Percentiles rank a stretch among this genome's conserved stretches.
These are phyloP conservation scores for Heliconius melpomene DNA, from an alignment of 1,140 invertebrate genomes.

Conservation along the genomic window DNA sequence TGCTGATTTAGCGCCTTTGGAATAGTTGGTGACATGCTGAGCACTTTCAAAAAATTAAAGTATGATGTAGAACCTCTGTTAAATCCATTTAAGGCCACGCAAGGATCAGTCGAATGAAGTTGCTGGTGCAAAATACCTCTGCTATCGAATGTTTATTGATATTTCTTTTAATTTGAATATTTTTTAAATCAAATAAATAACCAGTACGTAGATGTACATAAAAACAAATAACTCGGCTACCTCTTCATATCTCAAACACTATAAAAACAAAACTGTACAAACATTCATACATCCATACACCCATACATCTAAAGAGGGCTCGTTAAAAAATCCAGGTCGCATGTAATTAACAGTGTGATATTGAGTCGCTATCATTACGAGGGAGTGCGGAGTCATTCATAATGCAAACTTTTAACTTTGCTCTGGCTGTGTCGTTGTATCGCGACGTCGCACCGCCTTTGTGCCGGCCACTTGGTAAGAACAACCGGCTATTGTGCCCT, in stretches of 20 bases:
- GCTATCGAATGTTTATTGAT: no score
- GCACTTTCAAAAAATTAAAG: no score
- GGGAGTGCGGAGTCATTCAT: slow-evolving; percentile 19
- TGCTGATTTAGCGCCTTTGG: no score
- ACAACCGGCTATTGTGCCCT: slow-evolving; percentile 33
- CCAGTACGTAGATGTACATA: no score
- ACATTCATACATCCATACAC: neutral
- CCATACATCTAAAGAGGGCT: slow-evolving; percentile 19
- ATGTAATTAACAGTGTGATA: slow-evolving; percentile 31
- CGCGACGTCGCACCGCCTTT: slow-evolving; percentile 29
- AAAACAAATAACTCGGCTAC: no score
- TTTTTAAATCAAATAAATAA: no score
- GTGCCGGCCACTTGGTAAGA: slow-evolving; percentile 31
- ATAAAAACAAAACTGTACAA: neutral
- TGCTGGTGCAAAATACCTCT: no score
- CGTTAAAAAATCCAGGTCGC: slow-evolving; percentile 32
- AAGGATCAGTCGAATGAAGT: no score
- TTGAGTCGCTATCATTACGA: slow-evolving; percentile 18
- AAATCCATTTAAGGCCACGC: no score
- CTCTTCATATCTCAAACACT: neutral
- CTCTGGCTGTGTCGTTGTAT: slow-evolving; percentile 21
- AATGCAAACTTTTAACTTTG: slow-evolving; percentile 29
- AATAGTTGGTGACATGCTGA: no score
- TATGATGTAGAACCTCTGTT: no score
- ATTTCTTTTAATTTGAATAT: no score